Evolutionary conservation across 2,113 vertebrate species (phyloP).

Genomic region (Oreochromis tanganicae): DNA sequence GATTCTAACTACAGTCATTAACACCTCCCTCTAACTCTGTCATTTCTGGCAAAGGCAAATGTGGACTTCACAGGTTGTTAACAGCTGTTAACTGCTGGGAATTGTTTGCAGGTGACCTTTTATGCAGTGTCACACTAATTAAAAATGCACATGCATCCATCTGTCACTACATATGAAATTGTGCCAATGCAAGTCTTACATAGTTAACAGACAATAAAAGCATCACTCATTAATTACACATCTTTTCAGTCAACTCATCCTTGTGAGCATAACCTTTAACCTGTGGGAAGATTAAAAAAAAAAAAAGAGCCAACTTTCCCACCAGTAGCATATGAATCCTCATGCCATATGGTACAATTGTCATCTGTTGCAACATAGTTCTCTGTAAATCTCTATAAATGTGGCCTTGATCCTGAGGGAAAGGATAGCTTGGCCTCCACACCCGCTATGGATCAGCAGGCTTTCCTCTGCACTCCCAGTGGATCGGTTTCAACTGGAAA

Average conservation of each 20-base stretch:
- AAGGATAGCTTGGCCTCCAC: conserved; percentile 25
- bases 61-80: not conserved
- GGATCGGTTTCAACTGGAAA: conserved; percentile 53
- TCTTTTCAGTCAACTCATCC: not conserved
- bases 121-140: not conserved
- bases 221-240: not conserved
- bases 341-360: conserved; percentile 9
- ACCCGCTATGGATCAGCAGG: conserved; percentile 34
- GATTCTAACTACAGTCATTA: not conserved
- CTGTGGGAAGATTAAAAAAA: not conserved
- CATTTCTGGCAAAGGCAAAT: not conserved
- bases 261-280: not conserved
- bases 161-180: not conserved
- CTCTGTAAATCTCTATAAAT: conserved; percentile 52
- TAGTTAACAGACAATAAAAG: not conserved
- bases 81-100: not conserved
- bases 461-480: conserved; percentile 36
- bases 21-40: not conserved
- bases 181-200: not conserved
- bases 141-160: not conserved
- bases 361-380: conserved; percentile 22
- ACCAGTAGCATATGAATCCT: not conserved
- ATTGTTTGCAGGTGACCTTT: not conserved
- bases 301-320: not conserved
- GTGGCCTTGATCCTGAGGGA: conserved; percentile 50